A percentile compares a stretch with the other conserved stretches of the same genome.
Evolutionary conservation across 2,888 invertebrate species (phyloP).

Genomic region (Synergus gifuensis): DNA sequence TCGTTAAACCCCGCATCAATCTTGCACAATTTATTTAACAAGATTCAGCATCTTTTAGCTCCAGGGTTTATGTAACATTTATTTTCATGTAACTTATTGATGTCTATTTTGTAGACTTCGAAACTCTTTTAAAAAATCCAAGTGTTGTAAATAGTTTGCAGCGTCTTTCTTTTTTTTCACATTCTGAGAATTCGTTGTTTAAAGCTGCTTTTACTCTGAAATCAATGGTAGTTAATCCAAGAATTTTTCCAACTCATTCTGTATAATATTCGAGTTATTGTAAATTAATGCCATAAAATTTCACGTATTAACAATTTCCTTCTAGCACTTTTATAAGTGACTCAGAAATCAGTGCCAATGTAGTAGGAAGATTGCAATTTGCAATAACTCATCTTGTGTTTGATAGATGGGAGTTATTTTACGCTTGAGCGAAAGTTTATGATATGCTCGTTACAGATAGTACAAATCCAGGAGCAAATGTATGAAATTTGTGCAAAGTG

Average conservation of each 20-base stretch:
- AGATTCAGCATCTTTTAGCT: slow-evolving; percentile 4
- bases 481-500: neutral
- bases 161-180: too few relatives aligned
- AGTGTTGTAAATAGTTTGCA: too few relatives aligned
- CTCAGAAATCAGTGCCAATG: neutral
- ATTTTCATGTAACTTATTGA: slow-evolving; percentile 10
- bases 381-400: slow-evolving; percentile 24
- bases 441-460: neutral
- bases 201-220: too few relatives aligned
- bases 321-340: neutral
- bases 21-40: slow-evolving; percentile 23
- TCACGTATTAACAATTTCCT: neutral
- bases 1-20: slow-evolving; percentile 13
- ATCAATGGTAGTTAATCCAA: too few relatives aligned
- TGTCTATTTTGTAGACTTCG: neutral
- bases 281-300: neutral
- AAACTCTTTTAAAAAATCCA: neutral
- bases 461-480: neutral
- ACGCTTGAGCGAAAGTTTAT: slow-evolving; percentile 29
- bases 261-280: neutral
- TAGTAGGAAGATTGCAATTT: slow-evolving; percentile 8
- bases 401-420: slow-evolving; percentile 18
- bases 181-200: too few relatives aligned
- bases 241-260: neutral
- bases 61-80: slow-evolving; percentile 21